These are phyloP conservation scores for Sinonovacula constricta DNA, from an alignment of 1,140 invertebrate genomes.

Conservation along the genomic window DNA sequence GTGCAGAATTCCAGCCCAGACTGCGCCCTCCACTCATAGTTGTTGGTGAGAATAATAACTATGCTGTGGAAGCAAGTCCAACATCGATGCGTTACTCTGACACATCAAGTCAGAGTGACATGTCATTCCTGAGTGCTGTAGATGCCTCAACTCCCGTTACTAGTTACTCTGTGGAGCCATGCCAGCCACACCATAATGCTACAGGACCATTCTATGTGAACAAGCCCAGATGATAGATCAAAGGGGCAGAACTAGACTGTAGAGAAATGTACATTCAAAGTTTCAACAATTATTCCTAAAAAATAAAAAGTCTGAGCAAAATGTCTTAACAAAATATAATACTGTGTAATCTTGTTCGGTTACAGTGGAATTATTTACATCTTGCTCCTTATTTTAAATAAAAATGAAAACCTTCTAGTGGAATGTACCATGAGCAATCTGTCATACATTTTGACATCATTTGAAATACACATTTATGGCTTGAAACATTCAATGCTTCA, in stretches of 20 bases:
- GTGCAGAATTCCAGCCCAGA: conserved; percentile 63
- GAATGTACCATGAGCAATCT: too few relatives aligned
- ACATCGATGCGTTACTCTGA: conserved; percentile 49
- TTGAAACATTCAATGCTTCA: too few relatives aligned
- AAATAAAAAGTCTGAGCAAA: too few relatives aligned
- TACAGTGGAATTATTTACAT: neutral
- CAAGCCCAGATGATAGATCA: conserved; percentile 29
- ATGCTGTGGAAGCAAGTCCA: conserved; percentile 48
- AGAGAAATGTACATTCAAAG: too few relatives aligned
- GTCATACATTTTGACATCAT: too few relatives aligned
- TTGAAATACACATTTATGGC: too few relatives aligned
- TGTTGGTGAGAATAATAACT: conserved; percentile 41
- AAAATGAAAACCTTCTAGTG: too few relatives aligned
- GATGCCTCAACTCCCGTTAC: neutral
- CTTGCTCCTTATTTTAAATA: neutral
- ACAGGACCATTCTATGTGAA: conserved; percentile 32
- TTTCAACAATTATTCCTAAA: too few relatives aligned
- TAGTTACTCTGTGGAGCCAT: too few relatives aligned
- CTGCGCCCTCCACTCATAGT: conserved; percentile 14
- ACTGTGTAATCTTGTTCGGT: neutral
- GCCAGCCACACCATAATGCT: too few relatives aligned
- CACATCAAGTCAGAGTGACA: conserved; percentile 35
- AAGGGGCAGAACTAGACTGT: neutral
- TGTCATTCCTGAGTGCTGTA: conserved; percentile 31
- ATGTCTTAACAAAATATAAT: neutral